Evolutionary conservation across 2,797 vertebrate species (phyloP).

Genomic region (Sebastes flavidus): DNA sequence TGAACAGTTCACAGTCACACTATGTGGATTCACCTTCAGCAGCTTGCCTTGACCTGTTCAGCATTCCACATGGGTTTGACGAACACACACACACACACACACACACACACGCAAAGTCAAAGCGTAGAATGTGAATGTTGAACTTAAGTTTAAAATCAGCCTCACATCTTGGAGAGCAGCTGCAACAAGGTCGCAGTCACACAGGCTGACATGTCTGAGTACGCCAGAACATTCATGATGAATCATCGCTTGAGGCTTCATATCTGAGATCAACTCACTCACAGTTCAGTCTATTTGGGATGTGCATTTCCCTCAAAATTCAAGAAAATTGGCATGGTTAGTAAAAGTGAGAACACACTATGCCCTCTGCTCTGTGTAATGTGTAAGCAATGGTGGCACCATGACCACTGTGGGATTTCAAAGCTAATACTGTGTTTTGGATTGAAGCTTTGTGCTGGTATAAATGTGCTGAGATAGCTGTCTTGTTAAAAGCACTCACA

Average conservation of each 20-base stretch:
- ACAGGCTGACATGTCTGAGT: conserved; percentile 29
- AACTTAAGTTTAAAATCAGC: conserved; percentile 5
- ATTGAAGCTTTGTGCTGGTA: background rate
- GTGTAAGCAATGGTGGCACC: background rate
- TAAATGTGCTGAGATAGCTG: background rate
- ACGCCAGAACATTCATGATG: background rate
- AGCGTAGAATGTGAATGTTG: background rate
- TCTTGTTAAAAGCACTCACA: background rate
- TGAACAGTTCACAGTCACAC: conserved; percentile 1
- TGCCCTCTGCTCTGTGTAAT: background rate
- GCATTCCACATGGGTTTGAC: conserved; percentile 59
- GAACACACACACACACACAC: background rate
- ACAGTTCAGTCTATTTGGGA: background rate
- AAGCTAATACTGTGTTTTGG: background rate
- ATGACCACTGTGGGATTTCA: background rate
- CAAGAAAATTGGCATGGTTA: background rate
- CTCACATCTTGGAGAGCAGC: background rate
- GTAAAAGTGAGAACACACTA: background rate
- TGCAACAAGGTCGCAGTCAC: background rate
- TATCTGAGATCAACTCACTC: background rate
- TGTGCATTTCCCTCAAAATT: background rate
- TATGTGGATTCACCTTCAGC: conserved; percentile 1
- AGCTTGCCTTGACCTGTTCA: conserved; percentile 68
- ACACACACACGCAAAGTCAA: background rate
- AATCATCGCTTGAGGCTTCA: background rate